Percentiles rank a stretch among this genome's conserved stretches.
Evolutionary conservation across 1,140 invertebrate species (phyloP).

Genomic region (Hypothenemus hampei): DNA sequence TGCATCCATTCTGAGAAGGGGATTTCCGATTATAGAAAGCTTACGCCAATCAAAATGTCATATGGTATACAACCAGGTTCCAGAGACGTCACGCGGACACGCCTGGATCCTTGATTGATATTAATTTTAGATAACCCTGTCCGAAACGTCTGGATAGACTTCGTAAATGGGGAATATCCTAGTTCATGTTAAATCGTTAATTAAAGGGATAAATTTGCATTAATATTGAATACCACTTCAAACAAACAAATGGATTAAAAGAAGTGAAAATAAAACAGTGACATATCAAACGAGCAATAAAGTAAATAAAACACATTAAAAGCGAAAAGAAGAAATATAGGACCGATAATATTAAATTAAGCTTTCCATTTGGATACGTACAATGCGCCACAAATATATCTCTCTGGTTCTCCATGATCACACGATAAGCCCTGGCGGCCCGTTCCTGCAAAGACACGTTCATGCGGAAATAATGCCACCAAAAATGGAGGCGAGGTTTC

Average conservation of each 20-base stretch:
- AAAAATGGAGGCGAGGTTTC: constrained; percentile 28
- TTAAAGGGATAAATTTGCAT: no score
- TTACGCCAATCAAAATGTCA: not conserved
- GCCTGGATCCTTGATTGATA: no score
- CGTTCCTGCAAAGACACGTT: constrained; percentile 35
- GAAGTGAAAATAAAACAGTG: no score
- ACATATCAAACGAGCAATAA: no score
- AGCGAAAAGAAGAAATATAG: not conserved
- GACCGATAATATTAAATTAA: constrained; percentile 4
- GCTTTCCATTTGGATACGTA: constrained; percentile 21
- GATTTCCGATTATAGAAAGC: not conserved
- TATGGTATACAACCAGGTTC: not conserved
- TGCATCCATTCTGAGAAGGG: not conserved
- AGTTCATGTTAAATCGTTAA: no score
- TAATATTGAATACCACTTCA: no score
- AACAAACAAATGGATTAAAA: no score
- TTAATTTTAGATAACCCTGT: no score
- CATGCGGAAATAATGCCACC: constrained; percentile 38
- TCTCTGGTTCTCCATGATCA: constrained; percentile 28
- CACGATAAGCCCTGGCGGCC: constrained; percentile 33
- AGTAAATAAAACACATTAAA: no score
- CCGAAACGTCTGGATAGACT: no score
- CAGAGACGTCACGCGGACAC: no score
- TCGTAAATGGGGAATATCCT: no score
- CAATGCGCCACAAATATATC: constrained; percentile 30